These are phyloP conservation scores for Coryphaenoides rupestris DNA, from an alignment of 2,113 vertebrate species.

Conservation along the genomic window DNA sequence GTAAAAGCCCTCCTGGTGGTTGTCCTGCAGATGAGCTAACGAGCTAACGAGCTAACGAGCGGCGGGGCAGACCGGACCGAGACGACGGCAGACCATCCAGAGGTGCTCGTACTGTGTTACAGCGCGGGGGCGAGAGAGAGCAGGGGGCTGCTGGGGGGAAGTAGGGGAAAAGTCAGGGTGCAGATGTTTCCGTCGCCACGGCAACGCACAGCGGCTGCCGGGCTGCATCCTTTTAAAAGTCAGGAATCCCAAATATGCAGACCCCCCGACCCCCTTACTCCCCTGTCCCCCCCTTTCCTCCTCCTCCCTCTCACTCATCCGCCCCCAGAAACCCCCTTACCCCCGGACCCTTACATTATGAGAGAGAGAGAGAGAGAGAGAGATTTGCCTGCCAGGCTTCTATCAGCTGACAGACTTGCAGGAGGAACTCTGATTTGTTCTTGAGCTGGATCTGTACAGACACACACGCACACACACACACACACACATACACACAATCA, in stretches of 20 bases:
- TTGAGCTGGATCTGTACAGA: slow-evolving; percentile 8
- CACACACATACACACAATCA: slow-evolving; percentile 5
- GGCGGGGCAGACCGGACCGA: no score
- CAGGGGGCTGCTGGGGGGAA: neutral
- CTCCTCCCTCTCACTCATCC: neutral
- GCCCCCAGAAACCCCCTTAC: neutral
- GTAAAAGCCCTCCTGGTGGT: no score
- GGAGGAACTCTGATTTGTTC: slow-evolving; percentile 23
- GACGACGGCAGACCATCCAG: no score
- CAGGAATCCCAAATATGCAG: slow-evolving; percentile 17
- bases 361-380: neutral
- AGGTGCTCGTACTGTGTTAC: no score
- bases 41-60: no score
- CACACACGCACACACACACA: slow-evolving; percentile 5
- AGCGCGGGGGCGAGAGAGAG: neutral
- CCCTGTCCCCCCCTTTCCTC: neutral
- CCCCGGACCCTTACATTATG: neutral
- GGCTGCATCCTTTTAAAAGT: neutral
- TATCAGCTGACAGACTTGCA: slow-evolving; percentile 21
- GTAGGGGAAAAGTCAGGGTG: slow-evolving; percentile 10
- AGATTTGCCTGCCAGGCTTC: slow-evolving; percentile 11
- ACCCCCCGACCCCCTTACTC: slow-evolving; percentile 6
- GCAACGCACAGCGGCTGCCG: neutral
- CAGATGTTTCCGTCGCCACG: slow-evolving; percentile 2
- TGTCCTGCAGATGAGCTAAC: no score